phyloP scores from a whole-genome alignment of 2,113 vertebrate genomes.

The Gambusia affinis region DNA sequence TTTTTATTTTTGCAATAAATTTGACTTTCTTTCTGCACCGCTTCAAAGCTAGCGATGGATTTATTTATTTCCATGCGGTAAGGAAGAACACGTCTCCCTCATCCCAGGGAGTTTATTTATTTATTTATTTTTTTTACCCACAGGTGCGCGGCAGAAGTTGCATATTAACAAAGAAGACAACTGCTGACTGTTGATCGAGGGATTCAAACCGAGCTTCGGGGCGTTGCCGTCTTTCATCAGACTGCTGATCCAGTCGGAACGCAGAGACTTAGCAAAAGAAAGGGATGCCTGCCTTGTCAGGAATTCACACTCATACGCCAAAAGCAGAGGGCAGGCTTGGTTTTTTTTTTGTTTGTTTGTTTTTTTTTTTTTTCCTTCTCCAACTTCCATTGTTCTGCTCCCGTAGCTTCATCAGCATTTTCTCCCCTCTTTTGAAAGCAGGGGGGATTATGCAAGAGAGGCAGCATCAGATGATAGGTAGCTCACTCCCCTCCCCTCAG shows the following conservation, averaged over 20 bases:
- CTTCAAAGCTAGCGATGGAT: not conserved
- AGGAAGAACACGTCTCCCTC: not conserved
- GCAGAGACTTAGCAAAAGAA: constrained; percentile 59
- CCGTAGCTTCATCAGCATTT: constrained; percentile 70
- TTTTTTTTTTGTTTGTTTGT: constrained; percentile 5
- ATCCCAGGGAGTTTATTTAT: not conserved
- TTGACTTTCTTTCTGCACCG: not conserved
- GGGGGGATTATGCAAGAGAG: constrained; percentile 75
- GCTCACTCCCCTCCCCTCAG: constrained; percentile 18
- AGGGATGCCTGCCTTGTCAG: constrained; percentile 71
- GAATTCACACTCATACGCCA: constrained; percentile 69
- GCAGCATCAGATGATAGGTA: constrained; percentile 74
- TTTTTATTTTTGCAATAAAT: not conserved
- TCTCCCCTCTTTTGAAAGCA: constrained; percentile 59
- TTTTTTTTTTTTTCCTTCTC: constrained; percentile 20
- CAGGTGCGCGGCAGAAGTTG: constrained; percentile 59
- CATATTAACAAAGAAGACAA: constrained; percentile 61
- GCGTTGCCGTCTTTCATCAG: constrained; percentile 62
- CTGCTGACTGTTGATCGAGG: constrained; percentile 60
- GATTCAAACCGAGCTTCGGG: constrained; percentile 57
- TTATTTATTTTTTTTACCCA: not conserved
- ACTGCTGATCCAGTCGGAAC: constrained; percentile 74
- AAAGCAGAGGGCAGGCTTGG: constrained; percentile 60
- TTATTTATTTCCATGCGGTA: constrained; percentile 2
- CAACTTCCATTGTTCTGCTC: constrained; percentile 64